Evolutionary conservation across 2,888 invertebrate genomes (phyloP).

Genomic region (Magallana nippona): DNA sequence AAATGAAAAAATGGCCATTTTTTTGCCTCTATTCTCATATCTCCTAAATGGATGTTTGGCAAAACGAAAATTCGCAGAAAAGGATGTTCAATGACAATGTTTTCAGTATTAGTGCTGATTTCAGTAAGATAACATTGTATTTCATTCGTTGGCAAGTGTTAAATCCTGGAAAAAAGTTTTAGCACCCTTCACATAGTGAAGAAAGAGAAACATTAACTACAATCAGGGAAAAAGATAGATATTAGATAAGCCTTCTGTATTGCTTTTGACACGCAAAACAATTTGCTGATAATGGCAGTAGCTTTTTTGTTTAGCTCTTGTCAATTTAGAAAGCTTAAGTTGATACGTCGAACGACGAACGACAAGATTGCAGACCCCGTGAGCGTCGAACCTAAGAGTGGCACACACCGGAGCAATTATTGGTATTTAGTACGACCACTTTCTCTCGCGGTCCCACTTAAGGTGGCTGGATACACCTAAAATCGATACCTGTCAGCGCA

Average conservation of each 20-base stretch:
- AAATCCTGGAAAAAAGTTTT: not conserved
- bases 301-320: not conserved
- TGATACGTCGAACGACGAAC: not conserved
- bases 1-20: too few species aligned
- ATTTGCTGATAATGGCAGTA: slow-evolving; percentile 22
- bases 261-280: not conserved
- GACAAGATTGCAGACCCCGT: not conserved
- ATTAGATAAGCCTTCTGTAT: not conserved
- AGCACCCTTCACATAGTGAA: slow-evolving; percentile 1
- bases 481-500: slow-evolving; percentile 26
- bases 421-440: slow-evolving; percentile 20
- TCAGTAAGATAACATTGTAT: too few species aligned
- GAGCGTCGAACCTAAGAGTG: slow-evolving; percentile 1
- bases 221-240: not conserved
- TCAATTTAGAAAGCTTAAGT: slow-evolving; percentile 13
- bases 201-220: not conserved
- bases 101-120: too few species aligned
- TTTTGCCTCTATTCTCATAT: too few species aligned
- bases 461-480: not conserved
- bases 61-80: too few species aligned
- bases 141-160: not conserved
- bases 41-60: too few species aligned
- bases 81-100: too few species aligned
- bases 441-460: slow-evolving; percentile 15
- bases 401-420: not conserved